These are phyloP conservation scores for Mormyrops boulengeri DNA, from an alignment of 2,797 vertebrate genomes.

Conservation along the genomic window DNA sequence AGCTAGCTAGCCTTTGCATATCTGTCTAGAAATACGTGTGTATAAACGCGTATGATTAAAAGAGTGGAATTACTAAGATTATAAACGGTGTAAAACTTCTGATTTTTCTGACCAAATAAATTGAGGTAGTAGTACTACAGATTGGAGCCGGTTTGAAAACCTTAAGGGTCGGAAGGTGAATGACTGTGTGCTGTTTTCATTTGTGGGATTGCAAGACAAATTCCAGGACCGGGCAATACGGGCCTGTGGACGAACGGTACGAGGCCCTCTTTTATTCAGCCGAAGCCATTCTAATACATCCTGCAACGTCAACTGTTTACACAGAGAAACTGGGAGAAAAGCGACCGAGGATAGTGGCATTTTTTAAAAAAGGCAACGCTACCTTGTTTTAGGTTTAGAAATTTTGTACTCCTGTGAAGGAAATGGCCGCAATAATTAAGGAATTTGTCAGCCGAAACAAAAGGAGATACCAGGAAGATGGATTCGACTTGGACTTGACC, in stretches of 20 bases:
- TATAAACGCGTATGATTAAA: constrained; percentile 13
- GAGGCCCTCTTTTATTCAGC: constrained; percentile 67
- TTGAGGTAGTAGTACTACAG: constrained; percentile 37
- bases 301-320: constrained; percentile 44
- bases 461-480: constrained; percentile 98
- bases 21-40: constrained; percentile 48
- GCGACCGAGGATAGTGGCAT: constrained; percentile 32
- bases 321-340: constrained; percentile 31
- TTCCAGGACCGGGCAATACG: constrained; percentile 60
- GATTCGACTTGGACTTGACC: constrained; percentile 97
- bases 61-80: constrained; percentile 51
- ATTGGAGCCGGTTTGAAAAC: constrained; percentile 58
- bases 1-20: constrained; percentile 45
- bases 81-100: constrained; percentile 67
- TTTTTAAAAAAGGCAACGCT: constrained; percentile 3
- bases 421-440: constrained; percentile 98
- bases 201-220: constrained; percentile 47
- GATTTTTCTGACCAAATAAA: not conserved
- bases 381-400: not conserved
- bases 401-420: constrained; percentile 32
- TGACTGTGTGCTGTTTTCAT: constrained; percentile 56
- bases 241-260: constrained; percentile 66
- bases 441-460: constrained; percentile 99
- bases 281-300: constrained; percentile 66
- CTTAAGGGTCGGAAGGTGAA: constrained; percentile 42